Percentiles rank a stretch among this genome's conserved stretches.
Evolutionary conservation across 2,888 invertebrate genomes (phyloP).

Genomic region (Myopa testacea): DNA sequence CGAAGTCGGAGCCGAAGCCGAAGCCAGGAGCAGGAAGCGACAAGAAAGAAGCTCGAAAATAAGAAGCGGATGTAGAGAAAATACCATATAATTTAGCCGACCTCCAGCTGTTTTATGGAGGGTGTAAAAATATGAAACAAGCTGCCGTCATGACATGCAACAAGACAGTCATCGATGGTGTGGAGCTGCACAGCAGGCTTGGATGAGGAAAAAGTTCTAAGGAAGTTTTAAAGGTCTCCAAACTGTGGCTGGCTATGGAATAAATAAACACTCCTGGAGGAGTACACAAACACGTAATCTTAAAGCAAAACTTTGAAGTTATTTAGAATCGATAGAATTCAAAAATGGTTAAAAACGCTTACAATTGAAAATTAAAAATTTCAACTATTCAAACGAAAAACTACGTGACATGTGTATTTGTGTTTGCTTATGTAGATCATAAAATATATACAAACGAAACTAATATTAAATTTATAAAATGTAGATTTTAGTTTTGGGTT

Average conservation of each 20-base stretch:
- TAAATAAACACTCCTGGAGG: not conserved
- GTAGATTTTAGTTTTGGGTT: too few species aligned
- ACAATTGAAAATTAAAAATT: too few species aligned
- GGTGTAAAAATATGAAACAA: slow-evolving; percentile 53
- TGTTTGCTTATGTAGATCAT: too few species aligned
- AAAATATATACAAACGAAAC: too few species aligned
- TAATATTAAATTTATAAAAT: too few species aligned
- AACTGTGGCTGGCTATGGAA: not conserved
- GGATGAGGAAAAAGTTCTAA: too few species aligned
- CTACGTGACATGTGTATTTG: too few species aligned
- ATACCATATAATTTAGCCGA: slow-evolving; percentile 34
- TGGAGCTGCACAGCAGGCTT: too few species aligned
- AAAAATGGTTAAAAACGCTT: too few species aligned
- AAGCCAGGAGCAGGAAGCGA: not conserved
- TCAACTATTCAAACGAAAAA: too few species aligned
- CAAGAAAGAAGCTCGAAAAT: not conserved
- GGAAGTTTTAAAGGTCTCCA: not conserved
- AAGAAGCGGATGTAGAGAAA: slow-evolving; percentile 4
- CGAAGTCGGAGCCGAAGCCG: too few species aligned
- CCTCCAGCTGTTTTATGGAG: slow-evolving; percentile 52
- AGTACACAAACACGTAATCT: not conserved
- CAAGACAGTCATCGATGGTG: slow-evolving; percentile 5
- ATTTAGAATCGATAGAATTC: too few species aligned
- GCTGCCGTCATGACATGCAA: slow-evolving; percentile 36
- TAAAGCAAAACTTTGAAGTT: not conserved